These are phyloP conservation scores for Nymphalis urticae DNA, from an alignment of 2,888 invertebrate species.

Conservation along the genomic window DNA sequence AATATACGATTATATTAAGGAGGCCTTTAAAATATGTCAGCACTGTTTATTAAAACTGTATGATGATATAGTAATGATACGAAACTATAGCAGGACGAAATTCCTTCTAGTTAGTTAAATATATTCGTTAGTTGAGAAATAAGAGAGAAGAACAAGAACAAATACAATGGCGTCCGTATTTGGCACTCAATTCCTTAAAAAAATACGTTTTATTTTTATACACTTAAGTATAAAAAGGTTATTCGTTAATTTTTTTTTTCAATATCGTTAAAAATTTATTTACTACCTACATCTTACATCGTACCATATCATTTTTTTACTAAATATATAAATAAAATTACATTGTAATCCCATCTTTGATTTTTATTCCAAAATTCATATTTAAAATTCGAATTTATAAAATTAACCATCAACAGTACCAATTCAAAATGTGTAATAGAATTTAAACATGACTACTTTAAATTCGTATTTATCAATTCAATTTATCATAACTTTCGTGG, in stretches of 20 bases:
- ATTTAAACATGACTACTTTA: slow-evolving; percentile 24
- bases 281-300: slow-evolving; percentile 64
- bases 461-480: slow-evolving; percentile 27
- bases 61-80: background rate
- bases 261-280: slow-evolving; percentile 58
- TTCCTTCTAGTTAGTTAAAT: background rate
- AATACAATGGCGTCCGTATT: slow-evolving; percentile 37
- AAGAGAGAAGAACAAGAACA: slow-evolving; percentile 30
- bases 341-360: slow-evolving; percentile 43
- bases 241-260: slow-evolving; percentile 32
- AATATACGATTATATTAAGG: slow-evolving; percentile 21
- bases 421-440: slow-evolving; percentile 30
- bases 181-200: slow-evolving; percentile 31
- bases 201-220: slow-evolving; percentile 14
- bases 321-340: slow-evolving; percentile 57
- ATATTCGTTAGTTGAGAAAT: slow-evolving; percentile 21
- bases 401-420: slow-evolving; percentile 41
- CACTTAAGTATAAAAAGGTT: slow-evolving; percentile 20
- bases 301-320: slow-evolving; percentile 43
- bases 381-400: slow-evolving; percentile 42
- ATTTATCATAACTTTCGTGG: slow-evolving; percentile 12
- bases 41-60: slow-evolving; percentile 3
- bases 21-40: slow-evolving; percentile 18
- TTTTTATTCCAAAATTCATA: slow-evolving; percentile 33
- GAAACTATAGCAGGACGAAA: background rate